Conservation (phyloP, 2,888 invertebrate species). For the Tiliacea citrago region DNA sequence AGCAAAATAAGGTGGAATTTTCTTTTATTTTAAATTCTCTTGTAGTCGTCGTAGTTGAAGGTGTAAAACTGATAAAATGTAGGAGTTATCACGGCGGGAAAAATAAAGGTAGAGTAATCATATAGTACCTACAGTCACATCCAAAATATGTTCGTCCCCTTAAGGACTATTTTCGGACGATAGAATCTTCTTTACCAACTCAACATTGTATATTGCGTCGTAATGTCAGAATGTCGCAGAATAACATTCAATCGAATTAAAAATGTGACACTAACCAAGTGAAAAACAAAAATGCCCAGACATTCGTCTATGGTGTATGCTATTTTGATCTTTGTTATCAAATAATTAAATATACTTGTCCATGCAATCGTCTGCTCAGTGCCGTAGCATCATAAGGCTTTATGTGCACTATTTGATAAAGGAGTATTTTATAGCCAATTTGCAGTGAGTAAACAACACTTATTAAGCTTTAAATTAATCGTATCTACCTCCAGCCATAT, state of each 20-base stretch:
- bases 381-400: background rate
- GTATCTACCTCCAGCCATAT: background rate
- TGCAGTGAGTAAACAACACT: background rate
- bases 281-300: background rate
- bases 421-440: background rate
- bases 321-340: background rate
- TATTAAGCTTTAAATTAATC: background rate
- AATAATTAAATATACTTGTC: background rate
- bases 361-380: background rate
- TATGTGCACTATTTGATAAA: background rate
- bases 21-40: background rate
- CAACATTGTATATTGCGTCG: no score
- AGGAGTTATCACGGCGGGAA: background rate
- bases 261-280: background rate
- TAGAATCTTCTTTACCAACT: background rate
- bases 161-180: background rate
- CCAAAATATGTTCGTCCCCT: background rate
- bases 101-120: background rate
- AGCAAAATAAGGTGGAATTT: conserved; percentile 35
- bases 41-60: background rate
- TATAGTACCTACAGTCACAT: background rate
- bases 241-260: background rate
- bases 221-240: no score
- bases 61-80: background rate
- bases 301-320: background rate